Evolutionary conservation across 2,113 vertebrate genomes (phyloP).

Genomic region (Phoxinus phoxinus): DNA sequence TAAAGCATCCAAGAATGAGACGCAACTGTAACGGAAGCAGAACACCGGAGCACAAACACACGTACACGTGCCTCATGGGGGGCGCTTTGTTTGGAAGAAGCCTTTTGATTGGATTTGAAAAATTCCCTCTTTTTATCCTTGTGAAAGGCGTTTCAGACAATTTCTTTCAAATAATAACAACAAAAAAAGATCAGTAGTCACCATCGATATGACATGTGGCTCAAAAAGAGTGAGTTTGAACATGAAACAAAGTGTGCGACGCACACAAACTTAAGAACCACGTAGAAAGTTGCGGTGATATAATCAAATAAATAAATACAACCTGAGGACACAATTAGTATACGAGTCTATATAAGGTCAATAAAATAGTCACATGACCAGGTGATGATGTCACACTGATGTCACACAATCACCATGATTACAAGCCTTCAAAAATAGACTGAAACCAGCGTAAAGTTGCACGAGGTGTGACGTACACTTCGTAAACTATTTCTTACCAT

Average conservation of each 20-base stretch:
- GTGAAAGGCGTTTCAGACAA: not conserved
- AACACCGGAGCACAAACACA: conserved; percentile 39
- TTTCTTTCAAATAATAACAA: conserved; percentile 1
- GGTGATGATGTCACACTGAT: conserved; percentile 11
- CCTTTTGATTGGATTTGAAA: not conserved
- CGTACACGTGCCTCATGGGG: conserved; percentile 42
- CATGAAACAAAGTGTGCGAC: conserved; percentile 8
- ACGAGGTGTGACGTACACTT: conserved; percentile 28
- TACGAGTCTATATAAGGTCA: not conserved
- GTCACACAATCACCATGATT: conserved; percentile 15
- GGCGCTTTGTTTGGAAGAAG: conserved; percentile 32
- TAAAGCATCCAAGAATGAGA: conserved; percentile 54
- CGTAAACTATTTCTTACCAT: conserved; percentile 16
- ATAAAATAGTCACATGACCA: not conserved
- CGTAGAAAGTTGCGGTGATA: conserved; percentile 61
- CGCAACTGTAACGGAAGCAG: conserved; percentile 42
- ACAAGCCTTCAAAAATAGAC: conserved; percentile 14
- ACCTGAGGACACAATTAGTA: conserved; percentile 73
- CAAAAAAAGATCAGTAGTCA: conserved; percentile 31
- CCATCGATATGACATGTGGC: conserved; percentile 3
- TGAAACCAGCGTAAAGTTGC: conserved; percentile 56
- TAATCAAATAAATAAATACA: conserved; percentile 76
- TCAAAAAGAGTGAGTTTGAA: conserved; percentile 1
- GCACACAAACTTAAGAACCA: conserved; percentile 43
- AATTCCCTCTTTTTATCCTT: not conserved